Evolutionary conservation across 2,888 invertebrate species (phyloP), one percentile per base, ranked within the genome.

Genomic region (Laspeyria flexula): DNA sequence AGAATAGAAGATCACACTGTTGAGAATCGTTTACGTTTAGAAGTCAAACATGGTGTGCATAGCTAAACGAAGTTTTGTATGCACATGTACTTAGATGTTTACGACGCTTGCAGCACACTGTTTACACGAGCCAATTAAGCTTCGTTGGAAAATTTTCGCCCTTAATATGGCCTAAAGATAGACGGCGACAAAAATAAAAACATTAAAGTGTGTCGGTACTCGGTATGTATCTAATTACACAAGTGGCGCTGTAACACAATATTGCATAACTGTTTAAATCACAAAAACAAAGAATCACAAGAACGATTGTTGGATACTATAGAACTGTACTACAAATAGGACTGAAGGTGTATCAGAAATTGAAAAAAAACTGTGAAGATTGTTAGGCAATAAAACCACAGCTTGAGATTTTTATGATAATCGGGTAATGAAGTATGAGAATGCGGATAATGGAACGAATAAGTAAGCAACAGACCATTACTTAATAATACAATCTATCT

Each of bases 91-190:
- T 42, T 49, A 43, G 33, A 54, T 55, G 60, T 52, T 51, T 38
- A 51, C 53, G 56, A 56, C 50, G 55, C 55, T 55, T 46, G 53
- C 52, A 56, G 55, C 45, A 48, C 47, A 60, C 45, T 63, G 66
- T 70, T 68, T 62, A 71, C 69, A 59, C 57, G 33, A 52, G 58
- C 60, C 75, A 81, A 83, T 86, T 79, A 79, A 75, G 66, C 65
- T 77, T 77, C 63, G 79, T 81, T 81, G 71, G 65, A 68, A 71
- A 69, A 71, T 71, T 77, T 81, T 77, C 63, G 73, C 66, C 62
- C 56, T 67, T 71, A 67, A 77, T 75, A 64, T 71, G 73, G 64
- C 57, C 62, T 63, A 47, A 47, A 33, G 48, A 49, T 49, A 49
- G 62, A 57, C 57, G 55, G 46, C 51, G 71, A 63, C 63, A 58